These are phyloP conservation scores for Gymnothorax reevesii DNA, from an alignment of 2,797 vertebrate species.

Conservation along the genomic window DNA sequence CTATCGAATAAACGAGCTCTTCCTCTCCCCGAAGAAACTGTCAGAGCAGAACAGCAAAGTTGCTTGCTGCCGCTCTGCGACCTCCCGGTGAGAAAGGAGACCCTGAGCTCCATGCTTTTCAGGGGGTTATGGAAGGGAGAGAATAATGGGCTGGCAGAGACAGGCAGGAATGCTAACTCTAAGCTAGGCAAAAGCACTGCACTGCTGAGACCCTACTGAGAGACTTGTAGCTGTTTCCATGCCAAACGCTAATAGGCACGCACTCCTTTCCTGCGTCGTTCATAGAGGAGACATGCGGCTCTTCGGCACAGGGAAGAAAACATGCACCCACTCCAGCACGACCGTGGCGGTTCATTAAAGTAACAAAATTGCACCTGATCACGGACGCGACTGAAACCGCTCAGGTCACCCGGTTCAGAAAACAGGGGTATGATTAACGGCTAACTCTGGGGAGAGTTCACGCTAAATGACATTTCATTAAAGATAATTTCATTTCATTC, in stretches of 20 bases:
- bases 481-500: not conserved
- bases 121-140: not conserved
- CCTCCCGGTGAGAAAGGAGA: not conserved
- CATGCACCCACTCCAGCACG: not conserved
- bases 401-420: no score
- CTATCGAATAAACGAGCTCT: not conserved
- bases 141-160: not conserved
- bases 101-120: not conserved
- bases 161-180: not conserved
- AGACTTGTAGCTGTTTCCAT: not conserved
- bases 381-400: no score
- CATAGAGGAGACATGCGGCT: not conserved
- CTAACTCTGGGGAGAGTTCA: no score
- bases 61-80: not conserved
- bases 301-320: not conserved
- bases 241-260: not conserved
- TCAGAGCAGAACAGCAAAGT: not conserved
- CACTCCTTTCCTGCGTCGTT: not conserved
- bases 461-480: not conserved
- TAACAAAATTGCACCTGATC: no score
- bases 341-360: not conserved
- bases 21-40: not conserved
- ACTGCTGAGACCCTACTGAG: not conserved
- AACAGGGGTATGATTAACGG: no score
- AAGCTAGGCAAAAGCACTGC: not conserved